Base-by-base conservation (phyloP, 1,140 invertebrate genomes). In the Mercenaria mercenaria region DNA sequence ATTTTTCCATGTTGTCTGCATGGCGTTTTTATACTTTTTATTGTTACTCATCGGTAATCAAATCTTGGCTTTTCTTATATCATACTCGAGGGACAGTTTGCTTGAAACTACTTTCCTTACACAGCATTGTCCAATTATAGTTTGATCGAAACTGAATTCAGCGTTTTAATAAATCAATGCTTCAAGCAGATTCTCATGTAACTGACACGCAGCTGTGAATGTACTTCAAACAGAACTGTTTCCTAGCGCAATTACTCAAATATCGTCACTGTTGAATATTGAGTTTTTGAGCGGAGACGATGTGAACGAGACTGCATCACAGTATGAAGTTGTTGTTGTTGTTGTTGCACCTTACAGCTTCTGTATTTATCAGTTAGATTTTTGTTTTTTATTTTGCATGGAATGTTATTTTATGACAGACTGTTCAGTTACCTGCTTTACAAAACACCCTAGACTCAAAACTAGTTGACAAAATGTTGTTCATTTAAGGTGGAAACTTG, bases 1-100 rank as follows among this genome's bases (percentile, higher is more conserved):
- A 43, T 82, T 67, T 82, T 64, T 29, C 41, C 37, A 61, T 82
- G 56, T 76, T 76, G 37, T 87, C 76, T 87, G 85, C 85, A 87
- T 87, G 85, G 43, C 37, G 56, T 64, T 79, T 47, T 67, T 76
- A 34, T 84, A 34, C 32, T 61, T 82, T 29, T 69, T 37, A 67
- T 84, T 84, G 82, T 50, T 52, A 43, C 10, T 43, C 10, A 3
- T 52, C 52, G 34, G 34, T 79, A 84, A 72, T 67, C 82, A 50
- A 47, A 18, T 50, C 61, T 84, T 52, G 47, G 82, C 61, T 84
- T 84, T 26, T 84, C 61, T 84, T 67, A 72, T 84, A 72, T 50
- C 47, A 50, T 72, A 37, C 41, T 34, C 37, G 43, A 76, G n/a
- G 32, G 47, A 50, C 29, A 52, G 29, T 50, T 79, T 79, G 76